Percentiles rank a stretch among this genome's conserved stretches.
Conservation (phyloP, 2,797 vertebrate genomes). For the Cetoscarus ocellatus region DNA sequence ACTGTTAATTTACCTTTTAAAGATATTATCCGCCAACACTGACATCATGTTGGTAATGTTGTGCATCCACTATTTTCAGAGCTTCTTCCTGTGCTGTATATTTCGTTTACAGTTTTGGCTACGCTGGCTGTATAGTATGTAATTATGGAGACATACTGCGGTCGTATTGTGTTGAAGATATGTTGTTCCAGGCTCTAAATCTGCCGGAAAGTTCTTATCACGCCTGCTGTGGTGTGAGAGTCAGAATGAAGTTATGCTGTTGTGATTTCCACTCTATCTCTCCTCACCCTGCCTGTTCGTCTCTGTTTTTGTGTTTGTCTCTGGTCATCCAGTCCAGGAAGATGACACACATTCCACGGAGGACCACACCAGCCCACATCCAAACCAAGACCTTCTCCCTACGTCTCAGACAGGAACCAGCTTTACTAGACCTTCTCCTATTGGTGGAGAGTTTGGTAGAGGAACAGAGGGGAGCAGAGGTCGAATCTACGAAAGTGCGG, state of each 20-base stretch:
- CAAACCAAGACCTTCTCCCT: conserved; percentile 20
- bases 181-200: conserved; percentile 24
- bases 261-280: conserved; percentile 57
- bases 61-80: background rate
- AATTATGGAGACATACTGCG: conserved; percentile 21
- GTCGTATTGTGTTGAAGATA: conserved; percentile 35
- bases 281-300: conserved; percentile 34
- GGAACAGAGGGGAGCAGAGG: conserved; percentile 34
- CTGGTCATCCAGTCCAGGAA: conserved; percentile 74
- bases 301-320: conserved; percentile 64
- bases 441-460: conserved; percentile 26
- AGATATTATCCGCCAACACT: too few species aligned
- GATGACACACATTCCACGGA: conserved; percentile 69
- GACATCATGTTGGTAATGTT: too few species aligned
- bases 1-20: too few species aligned
- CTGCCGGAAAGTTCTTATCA: conserved; percentile 62
- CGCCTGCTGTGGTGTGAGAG: conserved; percentile 10
- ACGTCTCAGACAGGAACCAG: conserved; percentile 51
- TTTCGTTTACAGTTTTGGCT: conserved; percentile 15
- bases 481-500: conserved; percentile 16
- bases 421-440: conserved; percentile 33
- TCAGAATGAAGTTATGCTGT: conserved; percentile 37
- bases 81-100: background rate
- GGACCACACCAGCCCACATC: conserved; percentile 33
- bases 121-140: background rate